Evolutionary conservation across 2,797 vertebrate genomes (phyloP).

Genomic region (Urosaurus nigricauda): DNA sequence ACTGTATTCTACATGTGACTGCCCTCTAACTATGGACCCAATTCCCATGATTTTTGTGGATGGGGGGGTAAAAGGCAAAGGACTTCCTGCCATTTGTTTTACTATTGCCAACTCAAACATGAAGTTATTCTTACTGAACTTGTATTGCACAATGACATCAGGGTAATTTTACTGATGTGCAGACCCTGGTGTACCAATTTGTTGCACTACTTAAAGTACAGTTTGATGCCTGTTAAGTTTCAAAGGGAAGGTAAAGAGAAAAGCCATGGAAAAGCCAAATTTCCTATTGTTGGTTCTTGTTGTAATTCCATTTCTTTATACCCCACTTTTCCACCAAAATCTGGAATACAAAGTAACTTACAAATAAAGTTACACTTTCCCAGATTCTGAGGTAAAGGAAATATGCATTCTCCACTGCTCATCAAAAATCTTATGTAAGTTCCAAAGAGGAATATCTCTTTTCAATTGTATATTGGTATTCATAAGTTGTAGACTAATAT

Average conservation of each 20-base stretch:
- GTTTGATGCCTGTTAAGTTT: neutral
- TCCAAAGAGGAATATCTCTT: too few species aligned
- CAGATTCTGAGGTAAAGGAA: too few species aligned
- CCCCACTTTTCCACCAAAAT: too few species aligned
- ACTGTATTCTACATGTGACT: neutral
- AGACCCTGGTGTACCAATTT: neutral
- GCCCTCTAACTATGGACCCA: neutral
- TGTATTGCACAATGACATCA: neutral
- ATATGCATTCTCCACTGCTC: neutral
- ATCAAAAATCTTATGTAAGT: neutral
- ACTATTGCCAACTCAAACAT: neutral
- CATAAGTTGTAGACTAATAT: neutral
- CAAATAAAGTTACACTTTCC: too few species aligned
- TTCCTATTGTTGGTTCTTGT: too few species aligned
- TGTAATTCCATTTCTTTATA: too few species aligned
- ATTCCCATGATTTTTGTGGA: neutral
- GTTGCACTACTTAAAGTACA: neutral
- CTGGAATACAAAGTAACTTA: too few species aligned
- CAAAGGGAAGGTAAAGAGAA: neutral
- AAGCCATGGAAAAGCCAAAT: neutral
- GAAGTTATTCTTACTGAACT: neutral
- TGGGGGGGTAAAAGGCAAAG: neutral
- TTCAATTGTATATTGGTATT: neutral
- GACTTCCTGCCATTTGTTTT: neutral
- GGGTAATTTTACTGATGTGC: neutral